Conservation (phyloP, 2,888 invertebrate species). For the Aproaerema taeniolella region DNA sequence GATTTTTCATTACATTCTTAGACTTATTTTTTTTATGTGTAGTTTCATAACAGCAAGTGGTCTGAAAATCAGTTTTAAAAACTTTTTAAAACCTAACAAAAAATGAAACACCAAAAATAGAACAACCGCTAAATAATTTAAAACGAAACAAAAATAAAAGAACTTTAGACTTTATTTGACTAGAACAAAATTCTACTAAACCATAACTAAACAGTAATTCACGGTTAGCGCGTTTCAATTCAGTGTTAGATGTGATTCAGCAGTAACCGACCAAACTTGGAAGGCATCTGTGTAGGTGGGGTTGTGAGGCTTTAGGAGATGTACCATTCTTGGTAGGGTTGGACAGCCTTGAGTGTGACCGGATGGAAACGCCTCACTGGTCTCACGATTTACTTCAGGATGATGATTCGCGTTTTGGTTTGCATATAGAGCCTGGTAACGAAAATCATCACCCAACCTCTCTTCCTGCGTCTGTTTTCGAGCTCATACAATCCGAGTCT, state of each 20-base stretch:
- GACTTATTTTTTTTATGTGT: no score
- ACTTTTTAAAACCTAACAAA: no score
- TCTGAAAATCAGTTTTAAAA: no score
- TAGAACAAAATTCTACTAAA: background rate
- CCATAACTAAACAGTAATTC: slow-evolving; percentile 12
- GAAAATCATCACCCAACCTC: no score
- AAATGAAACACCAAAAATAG: background rate
- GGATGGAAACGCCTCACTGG: slow-evolving; percentile 28
- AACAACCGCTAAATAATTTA: no score
- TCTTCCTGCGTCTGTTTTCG: no score
- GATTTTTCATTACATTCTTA: no score
- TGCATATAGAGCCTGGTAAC: no score
- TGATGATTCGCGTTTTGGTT: background rate
- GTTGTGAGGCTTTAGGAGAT: slow-evolving; percentile 3
- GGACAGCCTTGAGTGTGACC: slow-evolving; percentile 6
- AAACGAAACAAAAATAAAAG: no score
- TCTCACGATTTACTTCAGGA: slow-evolving; percentile 38
- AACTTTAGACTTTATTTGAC: no score
- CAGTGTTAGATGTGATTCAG: slow-evolving; percentile 14
- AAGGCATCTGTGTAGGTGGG: slow-evolving; percentile 11
- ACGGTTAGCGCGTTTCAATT: slow-evolving; percentile 12
- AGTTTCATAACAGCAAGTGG: no score
- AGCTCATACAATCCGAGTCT: no score
- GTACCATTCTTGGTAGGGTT: slow-evolving; percentile 11
- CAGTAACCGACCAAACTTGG: slow-evolving; percentile 8